Base-by-base conservation (phyloP, 1,140 invertebrate genomes). In the Zaprionus taronus region DNA sequence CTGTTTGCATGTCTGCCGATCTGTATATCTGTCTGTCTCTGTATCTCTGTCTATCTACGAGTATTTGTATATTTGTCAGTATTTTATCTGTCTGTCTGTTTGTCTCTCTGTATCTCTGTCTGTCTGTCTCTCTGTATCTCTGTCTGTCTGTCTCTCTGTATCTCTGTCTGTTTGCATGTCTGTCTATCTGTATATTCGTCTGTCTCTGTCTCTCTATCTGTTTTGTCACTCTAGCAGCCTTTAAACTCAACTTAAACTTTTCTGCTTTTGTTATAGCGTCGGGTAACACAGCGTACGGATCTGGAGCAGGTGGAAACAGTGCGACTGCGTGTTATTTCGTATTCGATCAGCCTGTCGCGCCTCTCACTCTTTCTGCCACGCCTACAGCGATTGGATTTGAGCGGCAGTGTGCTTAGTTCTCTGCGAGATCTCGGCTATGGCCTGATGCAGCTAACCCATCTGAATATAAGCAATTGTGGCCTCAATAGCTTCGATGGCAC, bases 371-470 rank as follows among this genome's bases (percentile, higher is more conserved):
- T 95, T 38, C 93, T 94, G n/a, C 95, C 95, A 14, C 91, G 94
- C 24, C 89, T 96, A 12, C 93, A 93, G 28, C 93, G 93, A 22
- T 87, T 96, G 6, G 94, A 94, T 41, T 82, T 96, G 1, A 95
- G 95, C 71, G 95, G 95, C 26, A 96, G 95, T 76, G 94, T 94
- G 22, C 80, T 96, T 0, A 92, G 93, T 4, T 95, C 95, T 2
- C 84, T 96, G 15, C 92, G 95, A 36, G 96, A 96, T 77, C 93
- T 96, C 12, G 96, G 95, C n/a, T 95, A 94, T 74, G 94, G 94
- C 9, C 91, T 96, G 28, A 93, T 93, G 34, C 94, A 95, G 81
- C 87, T 95, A 3, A 93, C 94, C 92, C 93, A 94, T 49, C 90
- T 96, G 15, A 95, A 94, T 71, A 94, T 96, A n/a, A 94, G 94